Conservation (phyloP, 2,797 vertebrate species). For the Cephalopachus bancanus region DNA sequence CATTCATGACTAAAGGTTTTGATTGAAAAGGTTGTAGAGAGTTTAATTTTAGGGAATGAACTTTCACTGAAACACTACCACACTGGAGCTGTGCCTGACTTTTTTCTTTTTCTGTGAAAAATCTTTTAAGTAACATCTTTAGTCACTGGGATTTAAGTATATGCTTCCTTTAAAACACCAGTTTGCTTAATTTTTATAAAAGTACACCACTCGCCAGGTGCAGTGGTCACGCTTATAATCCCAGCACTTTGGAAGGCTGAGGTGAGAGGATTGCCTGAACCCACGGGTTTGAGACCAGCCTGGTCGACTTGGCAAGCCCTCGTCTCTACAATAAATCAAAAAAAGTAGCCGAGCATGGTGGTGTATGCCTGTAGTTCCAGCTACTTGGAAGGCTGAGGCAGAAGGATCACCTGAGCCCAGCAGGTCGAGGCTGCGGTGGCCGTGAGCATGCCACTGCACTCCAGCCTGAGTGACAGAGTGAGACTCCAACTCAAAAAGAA, state of each 20-base stretch:
- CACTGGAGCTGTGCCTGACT: neutral
- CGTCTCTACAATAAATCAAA: neutral
- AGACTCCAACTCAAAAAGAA: neutral
- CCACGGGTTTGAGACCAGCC: neutral
- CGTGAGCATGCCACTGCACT: neutral
- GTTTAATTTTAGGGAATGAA: neutral
- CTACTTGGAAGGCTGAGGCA: neutral
- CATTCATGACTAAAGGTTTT: neutral
- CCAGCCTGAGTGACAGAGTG: neutral
- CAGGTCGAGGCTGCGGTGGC: neutral
- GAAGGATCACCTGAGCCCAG: neutral
- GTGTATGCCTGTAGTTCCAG: fast-evolving
- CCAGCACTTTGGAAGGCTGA: neutral
- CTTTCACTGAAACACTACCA: neutral
- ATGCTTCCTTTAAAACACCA: constrained; percentile 22
- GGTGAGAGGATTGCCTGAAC: neutral
- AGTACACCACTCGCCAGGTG: neutral
- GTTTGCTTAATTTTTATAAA: constrained; percentile 30
- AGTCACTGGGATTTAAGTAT: constrained; percentile 1
- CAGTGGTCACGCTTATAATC: neutral
- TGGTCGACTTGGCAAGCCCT: neutral
- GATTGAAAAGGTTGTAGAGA: neutral
- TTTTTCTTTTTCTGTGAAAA: neutral
- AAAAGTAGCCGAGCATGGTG: neutral
- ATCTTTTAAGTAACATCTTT: constrained; percentile 22